A percentile compares a stretch with the other conserved stretches of the same genome.
Evolutionary conservation across 2,888 invertebrate species (phyloP).

Genomic region (Mythimna loreyi): DNA sequence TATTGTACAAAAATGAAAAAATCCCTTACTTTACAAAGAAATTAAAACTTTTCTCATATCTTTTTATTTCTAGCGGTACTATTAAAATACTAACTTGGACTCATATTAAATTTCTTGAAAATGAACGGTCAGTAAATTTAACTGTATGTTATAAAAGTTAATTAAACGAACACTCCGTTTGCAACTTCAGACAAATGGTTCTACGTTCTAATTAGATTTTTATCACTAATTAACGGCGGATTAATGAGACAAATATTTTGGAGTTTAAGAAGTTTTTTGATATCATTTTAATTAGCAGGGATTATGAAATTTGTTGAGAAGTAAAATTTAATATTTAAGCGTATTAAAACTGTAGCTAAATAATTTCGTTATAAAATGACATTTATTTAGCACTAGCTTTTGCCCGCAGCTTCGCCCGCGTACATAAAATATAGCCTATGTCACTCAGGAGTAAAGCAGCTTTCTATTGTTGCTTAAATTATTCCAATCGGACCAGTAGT

Average conservation of each 20-base stretch:
- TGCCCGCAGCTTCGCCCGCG: no score
- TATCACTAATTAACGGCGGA: slow-evolving; percentile 45
- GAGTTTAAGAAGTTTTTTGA: slow-evolving; percentile 7
- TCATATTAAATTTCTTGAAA: slow-evolving; percentile 34
- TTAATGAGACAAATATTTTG: slow-evolving; percentile 26
- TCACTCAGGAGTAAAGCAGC: no score
- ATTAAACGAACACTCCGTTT: slow-evolving; percentile 48
- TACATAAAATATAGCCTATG: no score
- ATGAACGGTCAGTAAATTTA: slow-evolving; percentile 37
- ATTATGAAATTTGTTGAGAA: not conserved
- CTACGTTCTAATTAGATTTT: slow-evolving; percentile 54
- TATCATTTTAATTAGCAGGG: slow-evolving; percentile 13
- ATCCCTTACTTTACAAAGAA: not conserved
- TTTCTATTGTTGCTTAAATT: no score
- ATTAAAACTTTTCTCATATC: not conserved
- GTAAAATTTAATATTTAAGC: no score
- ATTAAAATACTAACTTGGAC: slow-evolving; percentile 25
- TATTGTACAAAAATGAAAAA: not conserved
- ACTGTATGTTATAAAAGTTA: slow-evolving; percentile 43
- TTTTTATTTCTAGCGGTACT: slow-evolving; percentile 6
- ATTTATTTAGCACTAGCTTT: not conserved
- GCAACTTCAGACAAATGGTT: slow-evolving; percentile 38
- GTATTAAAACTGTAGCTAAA: no score
- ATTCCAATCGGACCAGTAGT: no score
- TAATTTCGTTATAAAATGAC: no score